Evolutionary conservation across 2,113 vertebrate genomes (phyloP).

Genomic region (Myotis yumanensis): DNA sequence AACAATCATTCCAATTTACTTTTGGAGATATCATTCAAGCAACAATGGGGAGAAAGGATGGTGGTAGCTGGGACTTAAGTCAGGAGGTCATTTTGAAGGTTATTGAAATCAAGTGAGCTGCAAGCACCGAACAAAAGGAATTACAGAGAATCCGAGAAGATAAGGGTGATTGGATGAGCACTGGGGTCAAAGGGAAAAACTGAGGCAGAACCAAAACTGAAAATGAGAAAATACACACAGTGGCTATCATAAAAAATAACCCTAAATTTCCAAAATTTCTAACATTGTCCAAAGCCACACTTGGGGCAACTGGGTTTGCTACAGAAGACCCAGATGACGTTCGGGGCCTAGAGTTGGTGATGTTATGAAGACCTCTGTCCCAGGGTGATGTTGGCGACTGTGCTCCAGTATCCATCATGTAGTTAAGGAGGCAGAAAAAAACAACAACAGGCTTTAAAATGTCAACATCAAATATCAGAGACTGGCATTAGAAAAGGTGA

Average conservation of each 20-base stretch:
- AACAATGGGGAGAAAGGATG: neutral
- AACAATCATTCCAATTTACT: neutral
- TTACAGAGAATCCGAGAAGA: neutral
- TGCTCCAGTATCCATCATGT: too few relatives aligned
- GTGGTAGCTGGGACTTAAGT: neutral
- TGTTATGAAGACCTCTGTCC: neutral
- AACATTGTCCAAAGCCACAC: neutral
- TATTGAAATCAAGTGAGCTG: neutral
- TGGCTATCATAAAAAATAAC: neutral
- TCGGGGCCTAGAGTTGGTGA: neutral
- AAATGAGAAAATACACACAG: neutral
- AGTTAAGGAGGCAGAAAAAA: neutral
- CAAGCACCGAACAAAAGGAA: neutral
- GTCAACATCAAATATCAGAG: neutral
- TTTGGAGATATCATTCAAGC: neutral
- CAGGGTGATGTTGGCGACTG: neutral
- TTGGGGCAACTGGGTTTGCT: neutral
- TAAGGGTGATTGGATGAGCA: too few relatives aligned
- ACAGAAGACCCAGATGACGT: neutral
- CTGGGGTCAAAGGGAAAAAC: neutral
- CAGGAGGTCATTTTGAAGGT: neutral
- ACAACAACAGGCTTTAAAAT: neutral
- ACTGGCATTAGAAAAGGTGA: neutral
- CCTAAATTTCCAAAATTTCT: neutral
- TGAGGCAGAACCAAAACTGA: neutral